Evolutionary conservation across 2,888 invertebrate species (phyloP), one percentile per base, ranked within the genome.

Genomic region (Lithophane ornitopus): DNA sequence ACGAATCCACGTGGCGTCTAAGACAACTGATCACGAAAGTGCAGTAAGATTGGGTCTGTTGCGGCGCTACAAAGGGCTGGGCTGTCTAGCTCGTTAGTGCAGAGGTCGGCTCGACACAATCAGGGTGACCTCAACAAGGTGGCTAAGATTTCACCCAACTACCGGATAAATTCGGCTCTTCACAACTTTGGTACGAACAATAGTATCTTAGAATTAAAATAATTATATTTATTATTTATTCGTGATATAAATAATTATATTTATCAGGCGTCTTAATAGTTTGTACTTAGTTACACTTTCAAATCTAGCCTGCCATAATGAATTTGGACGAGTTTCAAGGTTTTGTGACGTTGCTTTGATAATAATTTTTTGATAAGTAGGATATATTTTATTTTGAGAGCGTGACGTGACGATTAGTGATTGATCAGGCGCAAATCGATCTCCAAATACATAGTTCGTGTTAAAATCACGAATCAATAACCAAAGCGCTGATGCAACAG

Each of bases 121-220:
- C 90, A 88, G 72, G 49, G 44, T 54, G 65, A 74, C 76, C 85
- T 80, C 81, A 77, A 74, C 77, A 49, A 78, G 74, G 73, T 71
- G 78, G 65, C 85, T 85, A 85, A 90, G 88, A 88, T 89, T 89
- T 90, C 84, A 81, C 76, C 78, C 84, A 89, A 87, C 84, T 84
- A 78, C 81, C 62, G 67, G 74, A 66, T 74, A 81, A 84, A 88
- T 85, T 85, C 69, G 56, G 52, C 44, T 58, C 28, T 76, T 76
- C 54, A 22, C 34, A 76, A 65, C 19, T 63, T 68, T 68, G 9
- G 16, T 54, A 26, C 44, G 8, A 70, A 52, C 49, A 62, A 63
- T 49, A 11, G 74, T n/a, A 39, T 63, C 68, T 70, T 70, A 52
- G 22, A 14, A 34, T 16, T 54, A 61, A 62, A 46, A 58, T 52